Conservation (phyloP, 1,140 invertebrate genomes). For the Macrobrachium nipponense region DNA sequence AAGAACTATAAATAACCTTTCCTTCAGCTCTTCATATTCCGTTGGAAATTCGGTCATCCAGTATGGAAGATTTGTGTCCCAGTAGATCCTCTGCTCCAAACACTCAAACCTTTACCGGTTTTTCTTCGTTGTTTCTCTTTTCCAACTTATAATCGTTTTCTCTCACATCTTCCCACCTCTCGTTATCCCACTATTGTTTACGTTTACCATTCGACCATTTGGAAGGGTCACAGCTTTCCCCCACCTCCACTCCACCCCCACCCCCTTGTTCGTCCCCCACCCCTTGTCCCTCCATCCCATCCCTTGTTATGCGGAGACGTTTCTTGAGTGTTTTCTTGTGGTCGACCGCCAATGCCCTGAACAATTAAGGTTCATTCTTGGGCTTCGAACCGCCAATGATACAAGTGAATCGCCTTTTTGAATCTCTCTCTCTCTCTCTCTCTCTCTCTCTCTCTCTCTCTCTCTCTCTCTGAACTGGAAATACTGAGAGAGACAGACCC, state of each 20-base stretch:
- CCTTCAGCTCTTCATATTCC: too few species aligned
- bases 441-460: neutral
- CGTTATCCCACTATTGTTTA: conserved; percentile 39
- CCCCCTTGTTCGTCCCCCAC: too few species aligned
- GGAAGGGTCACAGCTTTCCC: conserved; percentile 7
- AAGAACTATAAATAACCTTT: too few species aligned
- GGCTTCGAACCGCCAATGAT: conserved; percentile 2
- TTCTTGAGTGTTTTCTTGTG: conserved; percentile 45
- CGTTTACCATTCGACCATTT: conserved; percentile 12
- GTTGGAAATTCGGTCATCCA: too few species aligned
- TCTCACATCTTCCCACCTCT: conserved; percentile 41
- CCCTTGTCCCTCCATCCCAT: neutral
- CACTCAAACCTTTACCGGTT: neutral
- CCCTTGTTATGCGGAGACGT: neutral
- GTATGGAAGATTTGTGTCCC: too few species aligned
- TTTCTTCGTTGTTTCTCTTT: conserved; percentile 3
- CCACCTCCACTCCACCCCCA: too few species aligned
- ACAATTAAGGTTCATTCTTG: conserved; percentile 55
- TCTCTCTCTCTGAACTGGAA: neutral
- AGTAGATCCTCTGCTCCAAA: neutral
- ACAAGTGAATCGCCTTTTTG: neutral
- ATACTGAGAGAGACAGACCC: too few species aligned
- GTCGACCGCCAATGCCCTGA: conserved; percentile 41
- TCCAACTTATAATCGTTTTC: conserved; percentile 46
- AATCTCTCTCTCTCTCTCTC: neutral